Conservation (phyloP, 1,140 invertebrate genomes). For the Drosophila pruinosa region DNA sequence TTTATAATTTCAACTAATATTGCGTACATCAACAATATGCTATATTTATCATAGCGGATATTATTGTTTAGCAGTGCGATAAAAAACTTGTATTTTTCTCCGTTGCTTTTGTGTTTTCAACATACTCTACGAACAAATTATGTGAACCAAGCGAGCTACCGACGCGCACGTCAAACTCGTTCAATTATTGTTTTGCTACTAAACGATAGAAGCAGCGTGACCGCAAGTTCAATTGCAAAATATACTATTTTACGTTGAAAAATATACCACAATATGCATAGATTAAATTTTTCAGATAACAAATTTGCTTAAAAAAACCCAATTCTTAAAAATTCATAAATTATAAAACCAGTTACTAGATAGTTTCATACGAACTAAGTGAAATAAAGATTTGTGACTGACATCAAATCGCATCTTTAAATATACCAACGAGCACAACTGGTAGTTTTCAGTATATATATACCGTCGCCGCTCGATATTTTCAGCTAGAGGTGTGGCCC, state of each 20-base stretch:
- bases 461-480: constrained; percentile 6
- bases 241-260: not conserved
- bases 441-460: not conserved
- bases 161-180: constrained; percentile 29
- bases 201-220: constrained; percentile 5
- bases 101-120: constrained; percentile 27
- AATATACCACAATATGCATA: not conserved
- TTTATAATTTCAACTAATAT: constrained; percentile 17
- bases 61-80: constrained; percentile 19
- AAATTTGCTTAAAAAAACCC: no score
- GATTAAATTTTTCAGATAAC: no score
- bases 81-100: constrained; percentile 14
- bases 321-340: no score
- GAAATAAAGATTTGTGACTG: no score
- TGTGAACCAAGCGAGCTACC: constrained; percentile 8
- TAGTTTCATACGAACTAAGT: no score
- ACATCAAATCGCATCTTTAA: no score
- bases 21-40: constrained; percentile 7
- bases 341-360: no score
- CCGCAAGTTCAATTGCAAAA: not conserved
- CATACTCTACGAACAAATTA: constrained; percentile 49
- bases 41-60: constrained; percentile 21
- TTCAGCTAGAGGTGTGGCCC: not conserved
- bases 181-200: constrained; percentile 41
- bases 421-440: no score